A percentile compares a stretch with the other conserved stretches of the same genome.
These are phyloP conservation scores for Sminthurinus aureus DNA, from an alignment of 2,888 invertebrate genomes.

Conservation along the genomic window DNA sequence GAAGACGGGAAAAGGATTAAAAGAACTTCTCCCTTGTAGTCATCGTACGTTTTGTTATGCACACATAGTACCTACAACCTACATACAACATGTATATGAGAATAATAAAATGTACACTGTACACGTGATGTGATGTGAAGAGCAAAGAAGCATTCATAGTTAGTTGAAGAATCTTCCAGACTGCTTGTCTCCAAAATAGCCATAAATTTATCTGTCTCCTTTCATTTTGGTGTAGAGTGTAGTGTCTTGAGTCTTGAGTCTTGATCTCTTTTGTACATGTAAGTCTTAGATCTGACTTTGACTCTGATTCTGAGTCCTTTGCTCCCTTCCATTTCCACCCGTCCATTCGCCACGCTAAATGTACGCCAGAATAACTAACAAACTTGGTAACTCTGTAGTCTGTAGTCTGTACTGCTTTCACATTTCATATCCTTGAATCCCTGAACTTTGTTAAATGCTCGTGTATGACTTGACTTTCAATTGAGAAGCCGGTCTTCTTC, in stretches of 20 bases:
- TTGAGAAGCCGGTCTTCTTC: not conserved
- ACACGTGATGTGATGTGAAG: not conserved
- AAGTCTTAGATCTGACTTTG: not conserved
- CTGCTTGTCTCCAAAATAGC: conserved; percentile 38
- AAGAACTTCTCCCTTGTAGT: too few species aligned
- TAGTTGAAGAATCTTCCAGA: conserved; percentile 20
- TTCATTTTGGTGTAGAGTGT: not conserved
- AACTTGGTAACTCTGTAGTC: not conserved
- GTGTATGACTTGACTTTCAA: conserved; percentile 27
- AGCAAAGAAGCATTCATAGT: not conserved
- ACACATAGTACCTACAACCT: not conserved
- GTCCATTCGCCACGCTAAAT: too few species aligned
- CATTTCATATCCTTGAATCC: conserved; percentile 1
- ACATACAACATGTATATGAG: not conserved
- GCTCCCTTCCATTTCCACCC: not conserved
- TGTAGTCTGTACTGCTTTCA: not conserved
- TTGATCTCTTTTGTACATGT: conserved; percentile 1
- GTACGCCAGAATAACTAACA: too few species aligned
- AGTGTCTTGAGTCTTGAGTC: not conserved
- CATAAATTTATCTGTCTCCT: conserved; percentile 34
- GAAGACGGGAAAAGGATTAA: too few species aligned
- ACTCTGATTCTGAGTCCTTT: conserved; percentile 3
- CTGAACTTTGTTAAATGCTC: conserved; percentile 24
- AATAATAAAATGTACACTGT: not conserved
- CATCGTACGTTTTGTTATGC: too few species aligned